Conservation (phyloP, 53 echinoderm and acorn worm species). For the Holothuria scabra region DNA sequence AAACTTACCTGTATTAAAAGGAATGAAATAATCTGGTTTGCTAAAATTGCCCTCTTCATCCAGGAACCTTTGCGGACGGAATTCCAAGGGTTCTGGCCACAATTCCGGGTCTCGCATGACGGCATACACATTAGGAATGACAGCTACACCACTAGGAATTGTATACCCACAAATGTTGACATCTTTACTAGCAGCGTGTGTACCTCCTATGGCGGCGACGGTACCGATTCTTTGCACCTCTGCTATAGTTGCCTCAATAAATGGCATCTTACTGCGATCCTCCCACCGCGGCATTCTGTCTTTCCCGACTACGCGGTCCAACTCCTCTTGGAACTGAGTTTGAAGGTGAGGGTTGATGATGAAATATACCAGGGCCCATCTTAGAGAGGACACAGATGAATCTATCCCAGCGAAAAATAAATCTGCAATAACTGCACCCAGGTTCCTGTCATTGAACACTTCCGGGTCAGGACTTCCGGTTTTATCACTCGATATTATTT, state of each 20-base stretch:
- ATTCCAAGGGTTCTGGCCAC: constrained; percentile 31
- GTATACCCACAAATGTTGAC: constrained; percentile 22
- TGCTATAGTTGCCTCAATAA: constrained; percentile 29
- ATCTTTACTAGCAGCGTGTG: constrained; percentile 30
- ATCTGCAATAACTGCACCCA: constrained; percentile 23
- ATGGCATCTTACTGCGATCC: constrained; percentile 19
- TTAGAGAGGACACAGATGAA: constrained; percentile 29
- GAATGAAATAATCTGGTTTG: constrained; percentile 47
- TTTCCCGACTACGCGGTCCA: constrained; percentile 32
- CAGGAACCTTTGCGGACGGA: constrained; percentile 34
- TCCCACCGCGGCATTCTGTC: constrained; percentile 32
- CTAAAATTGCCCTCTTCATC: constrained; percentile 26
- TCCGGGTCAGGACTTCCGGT: constrained; percentile 45
- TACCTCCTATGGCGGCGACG: constrained; percentile 31
- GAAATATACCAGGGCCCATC: constrained; percentile 28
- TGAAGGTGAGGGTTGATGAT: constrained; percentile 27
- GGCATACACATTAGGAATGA: constrained; percentile 40
- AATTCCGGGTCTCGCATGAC: constrained; percentile 32
- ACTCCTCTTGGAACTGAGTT: constrained; percentile 26
- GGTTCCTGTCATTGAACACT: constrained; percentile 38
- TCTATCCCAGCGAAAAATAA: constrained; percentile 47
- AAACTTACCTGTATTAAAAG: constrained; percentile 37
- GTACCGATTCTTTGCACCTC: constrained; percentile 36
- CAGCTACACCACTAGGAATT: constrained; percentile 29
- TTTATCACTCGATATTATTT: constrained; percentile 1